phyloP scores from a whole-genome alignment of 1,140 invertebrate genomes.

The Arctopsyche grandis region DNA sequence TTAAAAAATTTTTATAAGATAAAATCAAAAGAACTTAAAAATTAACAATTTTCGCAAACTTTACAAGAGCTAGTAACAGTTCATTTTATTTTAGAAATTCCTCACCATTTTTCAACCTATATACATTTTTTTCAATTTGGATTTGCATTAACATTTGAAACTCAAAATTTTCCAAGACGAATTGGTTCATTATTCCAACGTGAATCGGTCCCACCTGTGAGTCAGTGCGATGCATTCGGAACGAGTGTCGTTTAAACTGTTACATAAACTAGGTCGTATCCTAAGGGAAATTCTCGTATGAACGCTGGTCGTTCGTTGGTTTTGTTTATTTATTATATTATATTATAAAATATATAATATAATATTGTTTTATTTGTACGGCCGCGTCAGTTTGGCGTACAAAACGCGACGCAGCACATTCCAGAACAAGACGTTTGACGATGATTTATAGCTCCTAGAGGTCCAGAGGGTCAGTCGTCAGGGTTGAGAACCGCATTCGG shows the following conservation, averaged over 20 bases:
- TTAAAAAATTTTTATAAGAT: too few species aligned
- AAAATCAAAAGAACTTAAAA: too few species aligned
- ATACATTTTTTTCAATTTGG: too few species aligned
- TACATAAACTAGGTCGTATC: too few species aligned
- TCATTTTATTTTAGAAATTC: too few species aligned
- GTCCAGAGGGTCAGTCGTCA: neutral
- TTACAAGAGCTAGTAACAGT: too few species aligned
- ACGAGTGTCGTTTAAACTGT: neutral
- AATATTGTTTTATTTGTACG: neutral
- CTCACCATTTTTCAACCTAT: too few species aligned
- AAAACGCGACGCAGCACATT: neutral
- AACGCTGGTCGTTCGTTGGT: neutral
- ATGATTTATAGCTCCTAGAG: constrained; percentile 20
- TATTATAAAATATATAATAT: neutral
- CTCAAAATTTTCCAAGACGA: too few species aligned
- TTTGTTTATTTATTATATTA: neutral
- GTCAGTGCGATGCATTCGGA: neutral
- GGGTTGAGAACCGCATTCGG: neutral
- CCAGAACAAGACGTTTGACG: constrained; percentile 1
- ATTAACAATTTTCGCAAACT: too few species aligned
- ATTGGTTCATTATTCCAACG: too few species aligned
- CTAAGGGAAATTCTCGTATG: neutral
- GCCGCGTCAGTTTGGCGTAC: neutral
- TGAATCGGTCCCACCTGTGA: too few species aligned
- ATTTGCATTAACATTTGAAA: too few species aligned